phyloP scores from a whole-genome alignment of 2,888 invertebrate species.

The Pandemis cinnamomeana region DNA sequence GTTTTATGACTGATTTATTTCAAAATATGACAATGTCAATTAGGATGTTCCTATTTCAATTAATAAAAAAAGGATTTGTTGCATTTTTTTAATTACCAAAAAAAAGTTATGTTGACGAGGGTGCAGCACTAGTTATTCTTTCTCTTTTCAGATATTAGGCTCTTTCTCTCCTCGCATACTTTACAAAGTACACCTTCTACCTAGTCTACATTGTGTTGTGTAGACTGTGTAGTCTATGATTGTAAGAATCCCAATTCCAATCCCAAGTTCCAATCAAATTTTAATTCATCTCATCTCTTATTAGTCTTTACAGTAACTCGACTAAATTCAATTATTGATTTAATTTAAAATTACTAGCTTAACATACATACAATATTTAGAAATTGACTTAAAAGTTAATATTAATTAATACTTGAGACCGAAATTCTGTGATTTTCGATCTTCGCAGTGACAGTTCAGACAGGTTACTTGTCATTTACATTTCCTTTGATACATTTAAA shows the following conservation, averaged over 20 bases:
- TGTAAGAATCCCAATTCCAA: neutral
- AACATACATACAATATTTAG: neutral
- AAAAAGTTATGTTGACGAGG: neutral
- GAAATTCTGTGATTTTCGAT: slow-evolving; percentile 21
- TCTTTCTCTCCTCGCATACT: neutral
- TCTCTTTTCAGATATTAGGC: neutral
- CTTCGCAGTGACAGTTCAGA: slow-evolving; percentile 18
- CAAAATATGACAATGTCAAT: neutral
- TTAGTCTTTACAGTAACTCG: too few relatives aligned
- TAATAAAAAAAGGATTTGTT: neutral
- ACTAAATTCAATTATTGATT: neutral
- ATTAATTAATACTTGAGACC: neutral
- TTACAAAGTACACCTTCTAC: neutral
- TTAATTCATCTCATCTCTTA: too few relatives aligned
- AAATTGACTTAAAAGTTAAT: neutral
- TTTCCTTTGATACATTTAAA: slow-evolving; percentile 29
- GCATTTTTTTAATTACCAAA: neutral
- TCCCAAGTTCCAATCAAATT: neutral
- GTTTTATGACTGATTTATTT: neutral
- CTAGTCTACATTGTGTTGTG: too few relatives aligned
- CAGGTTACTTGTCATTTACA: slow-evolving; percentile 26
- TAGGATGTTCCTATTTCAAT: neutral
- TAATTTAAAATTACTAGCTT: neutral
- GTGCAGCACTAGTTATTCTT: neutral
- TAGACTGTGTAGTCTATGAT: slow-evolving; percentile 23